phyloP scores from a whole-genome alignment of 2,797 vertebrate species.

The Sebastes diploproa region DNA sequence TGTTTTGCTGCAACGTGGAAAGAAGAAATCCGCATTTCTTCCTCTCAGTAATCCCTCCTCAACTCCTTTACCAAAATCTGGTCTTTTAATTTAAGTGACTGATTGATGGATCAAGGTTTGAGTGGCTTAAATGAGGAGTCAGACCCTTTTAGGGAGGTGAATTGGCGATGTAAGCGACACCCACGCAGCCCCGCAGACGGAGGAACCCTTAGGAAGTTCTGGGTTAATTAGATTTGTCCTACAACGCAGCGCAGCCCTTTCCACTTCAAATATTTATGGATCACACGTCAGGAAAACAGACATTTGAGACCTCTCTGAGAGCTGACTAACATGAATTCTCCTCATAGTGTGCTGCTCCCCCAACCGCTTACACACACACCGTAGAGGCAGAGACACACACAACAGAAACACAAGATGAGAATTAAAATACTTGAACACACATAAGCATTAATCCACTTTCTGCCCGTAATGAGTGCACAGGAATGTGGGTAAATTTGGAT shows the following conservation, averaged over 20 bases:
- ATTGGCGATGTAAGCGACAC: slow-evolving; percentile 64
- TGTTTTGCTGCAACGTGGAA: not conserved
- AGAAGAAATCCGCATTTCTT: slow-evolving; percentile 3
- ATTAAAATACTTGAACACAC: slow-evolving; percentile 42
- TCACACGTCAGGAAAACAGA: slow-evolving; percentile 81
- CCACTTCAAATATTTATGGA: slow-evolving; percentile 84
- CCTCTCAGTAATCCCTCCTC: not conserved
- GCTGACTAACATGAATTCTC: slow-evolving; percentile 71
- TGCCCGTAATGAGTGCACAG: slow-evolving; percentile 32
- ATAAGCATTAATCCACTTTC: slow-evolving; percentile 31
- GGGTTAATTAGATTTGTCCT: slow-evolving; percentile 85
- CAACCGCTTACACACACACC: slow-evolving; percentile 6
- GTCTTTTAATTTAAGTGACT: slow-evolving; percentile 30
- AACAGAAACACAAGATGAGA: slow-evolving; percentile 39
- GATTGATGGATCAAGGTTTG: slow-evolving; percentile 46
- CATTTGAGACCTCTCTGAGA: slow-evolving; percentile 79
- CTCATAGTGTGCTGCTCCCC: slow-evolving; percentile 43
- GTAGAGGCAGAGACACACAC: slow-evolving; percentile 13
- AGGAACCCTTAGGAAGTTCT: slow-evolving; percentile 76
- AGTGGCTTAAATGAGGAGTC: slow-evolving; percentile 62
- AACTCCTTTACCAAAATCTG: slow-evolving; percentile 2
- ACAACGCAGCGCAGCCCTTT: slow-evolving; percentile 75
- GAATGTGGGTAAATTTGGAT: slow-evolving; percentile 42
- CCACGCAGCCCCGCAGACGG: slow-evolving; percentile 55
- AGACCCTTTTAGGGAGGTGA: slow-evolving; percentile 65